Base-by-base conservation (phyloP, 2,888 invertebrate species). In the Caenorhabditis sp. region DNA sequence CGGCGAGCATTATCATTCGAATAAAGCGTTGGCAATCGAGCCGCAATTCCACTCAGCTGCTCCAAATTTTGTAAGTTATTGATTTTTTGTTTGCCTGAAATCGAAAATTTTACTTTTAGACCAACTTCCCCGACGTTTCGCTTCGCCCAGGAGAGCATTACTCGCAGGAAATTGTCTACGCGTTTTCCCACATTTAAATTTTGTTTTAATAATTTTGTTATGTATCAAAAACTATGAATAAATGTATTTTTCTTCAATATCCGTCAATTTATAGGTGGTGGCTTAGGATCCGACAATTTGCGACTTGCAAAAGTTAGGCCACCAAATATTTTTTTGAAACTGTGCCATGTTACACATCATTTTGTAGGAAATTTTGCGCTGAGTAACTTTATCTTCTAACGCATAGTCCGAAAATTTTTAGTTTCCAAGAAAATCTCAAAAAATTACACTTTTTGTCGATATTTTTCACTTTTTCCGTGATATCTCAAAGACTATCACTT, bases 1-100 rank as follows among this genome's bases (percentile, higher is more conserved):
- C 1, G 79, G 74, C 2, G 81, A 71, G 44, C 50, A 53, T 11
- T 86, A 84, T 47, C 67, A 65, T 9, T 24, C 81, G 20, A 68
- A 80, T 20, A 79, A 79, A 11, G 87, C 82, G 28, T n/a, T 87
- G 18, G 86, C 87, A 5, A 85, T 87, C 40, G 87, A 87, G 76
- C 82, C 87, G 24, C 86, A 86, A 62, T 84, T 78, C 11, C 82
- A 84, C 44, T 80, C 72, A 9, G 79, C 81, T 4, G 80, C 84
- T 58, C 70, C 81, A 8, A 84, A 85, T 69, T 85, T 80, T 51
- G 85, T 87, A 53, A 80, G 84, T 81, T 72, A 32, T 40, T 32
- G 40, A 40, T 13, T 5, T 13, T 15, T 13, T 13, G 15, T 40
- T 40, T 40, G 9, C 18, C 4, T 15, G 3, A 15, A n/a, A 28